Percentiles rank a stretch among this genome's conserved stretches.
Conservation (phyloP, 2,888 invertebrate genomes). For the Megastigmus dorsalis region DNA sequence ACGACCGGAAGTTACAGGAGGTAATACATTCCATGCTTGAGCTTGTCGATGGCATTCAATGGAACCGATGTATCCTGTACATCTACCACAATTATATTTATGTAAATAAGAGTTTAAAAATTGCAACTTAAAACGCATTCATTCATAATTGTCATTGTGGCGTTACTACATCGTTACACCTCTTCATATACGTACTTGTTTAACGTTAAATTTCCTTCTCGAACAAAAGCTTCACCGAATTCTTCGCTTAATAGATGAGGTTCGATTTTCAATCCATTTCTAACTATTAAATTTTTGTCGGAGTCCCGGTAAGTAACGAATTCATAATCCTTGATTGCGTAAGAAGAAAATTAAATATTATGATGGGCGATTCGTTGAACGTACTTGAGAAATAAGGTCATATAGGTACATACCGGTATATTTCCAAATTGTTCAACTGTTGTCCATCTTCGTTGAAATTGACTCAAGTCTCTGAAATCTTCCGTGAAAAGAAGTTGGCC, state of each 20-base stretch:
- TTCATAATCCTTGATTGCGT: constrained; percentile 82
- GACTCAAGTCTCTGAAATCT: constrained; percentile 75
- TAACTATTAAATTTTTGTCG: constrained; percentile 76
- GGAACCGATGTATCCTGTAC: constrained; percentile 70
- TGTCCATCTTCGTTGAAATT: constrained; percentile 76
- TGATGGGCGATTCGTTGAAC: too few species aligned
- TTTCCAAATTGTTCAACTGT: constrained; percentile 78
- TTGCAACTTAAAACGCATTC: background rate
- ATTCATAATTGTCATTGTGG: too few species aligned
- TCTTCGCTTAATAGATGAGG: constrained; percentile 78
- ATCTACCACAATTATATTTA: constrained; percentile 68
- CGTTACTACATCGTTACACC: too few species aligned
- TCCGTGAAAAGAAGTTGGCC: constrained; percentile 81
- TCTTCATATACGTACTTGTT: constrained; percentile 57
- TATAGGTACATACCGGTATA: constrained; percentile 79
- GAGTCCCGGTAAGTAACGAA: constrained; percentile 82
- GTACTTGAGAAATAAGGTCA: too few species aligned
- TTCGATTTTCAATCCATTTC: constrained; percentile 78
- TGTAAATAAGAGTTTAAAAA: background rate
- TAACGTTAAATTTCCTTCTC: constrained; percentile 69
- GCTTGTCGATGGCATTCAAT: constrained; percentile 75
- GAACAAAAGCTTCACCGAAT: constrained; percentile 76
- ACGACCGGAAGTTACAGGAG: constrained; percentile 81
- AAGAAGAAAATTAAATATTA: constrained; percentile 16
- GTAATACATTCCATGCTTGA: constrained; percentile 78